Evolutionary conservation across 2,113 vertebrate species (phyloP).

Genomic region (Eurypyga helias): DNA sequence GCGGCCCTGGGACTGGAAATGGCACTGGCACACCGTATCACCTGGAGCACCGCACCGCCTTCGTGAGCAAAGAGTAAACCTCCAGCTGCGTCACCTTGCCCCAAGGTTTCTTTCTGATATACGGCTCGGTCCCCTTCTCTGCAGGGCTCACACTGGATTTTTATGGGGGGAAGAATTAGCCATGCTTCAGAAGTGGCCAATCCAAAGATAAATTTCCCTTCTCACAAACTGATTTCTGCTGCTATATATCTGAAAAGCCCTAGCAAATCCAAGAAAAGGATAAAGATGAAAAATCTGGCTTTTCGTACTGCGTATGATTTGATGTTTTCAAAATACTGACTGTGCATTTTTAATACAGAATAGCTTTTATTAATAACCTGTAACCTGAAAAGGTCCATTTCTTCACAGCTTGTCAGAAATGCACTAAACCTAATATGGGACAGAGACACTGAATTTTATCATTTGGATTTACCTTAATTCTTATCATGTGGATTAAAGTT

Average conservation of each 20-base stretch:
- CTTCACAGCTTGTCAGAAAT: neutral
- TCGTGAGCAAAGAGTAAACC: neutral
- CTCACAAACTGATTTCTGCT: neutral
- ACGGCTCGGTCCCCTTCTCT: neutral
- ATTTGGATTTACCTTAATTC: neutral
- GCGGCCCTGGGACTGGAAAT: rapidly evolving
- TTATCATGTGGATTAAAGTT: neutral
- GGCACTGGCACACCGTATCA: neutral
- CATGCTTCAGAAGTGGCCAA: neutral
- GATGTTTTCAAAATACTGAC: neutral
- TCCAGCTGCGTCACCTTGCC: neutral
- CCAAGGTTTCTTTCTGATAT: neutral
- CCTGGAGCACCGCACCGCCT: too few relatives aligned
- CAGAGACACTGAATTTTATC: neutral
- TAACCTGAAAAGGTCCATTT: neutral
- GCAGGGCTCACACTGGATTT: neutral
- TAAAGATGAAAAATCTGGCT: neutral
- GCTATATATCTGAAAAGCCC: neutral
- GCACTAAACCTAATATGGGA: neutral
- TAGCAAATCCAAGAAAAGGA: neutral
- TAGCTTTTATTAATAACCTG: neutral
- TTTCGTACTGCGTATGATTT: neutral
- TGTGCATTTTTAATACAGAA: neutral
- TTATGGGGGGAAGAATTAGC: neutral
- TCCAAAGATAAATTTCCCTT: neutral